phyloP scores from a whole-genome alignment of 1,140 invertebrate genomes.

The Chionoecetes opilio region DNA sequence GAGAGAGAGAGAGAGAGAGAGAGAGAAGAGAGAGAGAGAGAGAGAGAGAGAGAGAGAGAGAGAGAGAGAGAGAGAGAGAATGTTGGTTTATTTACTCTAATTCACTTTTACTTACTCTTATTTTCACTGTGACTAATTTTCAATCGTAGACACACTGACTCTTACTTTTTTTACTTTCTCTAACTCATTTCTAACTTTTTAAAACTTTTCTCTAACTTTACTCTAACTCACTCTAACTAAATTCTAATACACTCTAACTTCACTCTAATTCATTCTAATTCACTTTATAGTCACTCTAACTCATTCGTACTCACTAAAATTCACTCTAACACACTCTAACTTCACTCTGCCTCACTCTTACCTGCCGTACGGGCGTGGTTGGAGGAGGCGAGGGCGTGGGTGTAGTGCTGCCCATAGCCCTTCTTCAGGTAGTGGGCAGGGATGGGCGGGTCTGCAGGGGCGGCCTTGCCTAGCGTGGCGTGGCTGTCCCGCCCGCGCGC shows the following conservation, averaged over 20 bases:
- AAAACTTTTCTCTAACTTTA: not conserved
- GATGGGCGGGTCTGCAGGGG: not conserved
- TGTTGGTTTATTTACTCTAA: not conserved
- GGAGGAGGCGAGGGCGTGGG: not conserved
- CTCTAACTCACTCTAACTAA: not conserved
- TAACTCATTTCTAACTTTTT: not conserved
- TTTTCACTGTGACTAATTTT: no score
- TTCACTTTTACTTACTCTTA: not conserved
- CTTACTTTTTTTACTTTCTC: not conserved
- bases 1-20: not conserved
- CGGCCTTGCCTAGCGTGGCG: not conserved
- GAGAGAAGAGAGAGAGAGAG: not conserved
- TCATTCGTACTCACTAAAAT: no score
- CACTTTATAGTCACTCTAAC: no score
- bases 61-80: not conserved
- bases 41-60: not conserved
- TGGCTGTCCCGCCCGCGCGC: not conserved
- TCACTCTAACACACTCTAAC: no score
- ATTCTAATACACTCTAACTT: not conserved
- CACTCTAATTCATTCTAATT: no score
- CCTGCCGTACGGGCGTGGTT: not conserved
- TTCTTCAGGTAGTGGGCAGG: not conserved
- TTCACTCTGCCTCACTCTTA: not conserved
- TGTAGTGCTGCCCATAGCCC: not conserved
- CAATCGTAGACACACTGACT: not conserved